Base-by-base conservation (phyloP, 2,113 vertebrate genomes). In the Chionis minor region DNA sequence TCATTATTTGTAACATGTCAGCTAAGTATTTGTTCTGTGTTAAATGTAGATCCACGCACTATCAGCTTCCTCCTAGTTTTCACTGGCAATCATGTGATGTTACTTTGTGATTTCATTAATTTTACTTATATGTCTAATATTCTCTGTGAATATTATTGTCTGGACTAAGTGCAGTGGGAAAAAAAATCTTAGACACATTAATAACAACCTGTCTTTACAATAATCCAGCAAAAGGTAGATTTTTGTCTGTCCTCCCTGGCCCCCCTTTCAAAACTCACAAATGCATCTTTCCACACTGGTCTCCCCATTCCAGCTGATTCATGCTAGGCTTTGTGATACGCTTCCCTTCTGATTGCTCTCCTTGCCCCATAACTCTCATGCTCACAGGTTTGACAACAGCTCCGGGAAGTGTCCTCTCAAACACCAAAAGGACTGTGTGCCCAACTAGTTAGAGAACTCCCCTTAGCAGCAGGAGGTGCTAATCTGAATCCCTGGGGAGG, bases 221-320 rank as follows among this genome's bases (percentile, higher is more conserved):
- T 23, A 86, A 22, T 32, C 38, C 54, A 63, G 12, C 8, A 80
- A 58, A 89, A 72, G 20, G 30, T 42, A 52, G 30, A n/a, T 42
- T 73, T 81, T 63, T 62, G 4, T n/a, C 24, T 51, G 42, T 62
- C 12, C 14, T 85, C 22, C 14, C 32, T 81, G 23, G 17, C 12
- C 6, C 14, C 16, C 12, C 42, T 45, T 72, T n/a, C 49, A 82
- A 35, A 90, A 67, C 4, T 59, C 40, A 54, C 3, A 71, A 78
- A 55, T 0, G 1, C 9, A 2, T 61, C 16, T 56, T 56, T 86
- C 15, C 6, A 58, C 5, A 6, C 15, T 1, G 0, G 2, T 61
- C 5, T 79, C 42, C 23, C 19, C 4, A 62, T 56, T 9, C 32
- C 35, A 73, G 7, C 28, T 62, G 40, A 27, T 20, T 67, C 44